A percentile compares a stretch with the other conserved stretches of the same genome.
Conservation (phyloP, 1,140 invertebrate species). For the Euura lappo region DNA sequence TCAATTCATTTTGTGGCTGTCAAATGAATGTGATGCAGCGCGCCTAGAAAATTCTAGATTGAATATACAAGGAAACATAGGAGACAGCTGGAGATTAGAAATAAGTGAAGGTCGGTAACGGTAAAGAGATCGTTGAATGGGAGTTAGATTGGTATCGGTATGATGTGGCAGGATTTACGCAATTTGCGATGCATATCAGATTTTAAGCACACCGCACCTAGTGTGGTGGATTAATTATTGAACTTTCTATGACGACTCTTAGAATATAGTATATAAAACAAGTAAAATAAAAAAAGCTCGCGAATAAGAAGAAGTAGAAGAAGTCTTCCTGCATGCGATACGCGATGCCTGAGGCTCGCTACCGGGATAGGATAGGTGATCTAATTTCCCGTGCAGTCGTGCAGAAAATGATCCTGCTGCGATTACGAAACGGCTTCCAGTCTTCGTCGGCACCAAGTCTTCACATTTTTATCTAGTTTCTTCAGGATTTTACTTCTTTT, state of each 20-base stretch:
- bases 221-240: conserved; percentile 49
- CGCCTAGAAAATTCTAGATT: too few species aligned
- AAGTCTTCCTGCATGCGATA: conserved; percentile 54
- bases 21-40: too few species aligned
- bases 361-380: conserved; percentile 58
- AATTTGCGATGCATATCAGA: neutral
- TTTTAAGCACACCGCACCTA: neutral
- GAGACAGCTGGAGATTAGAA: too few species aligned
- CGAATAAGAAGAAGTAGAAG: conserved; percentile 6
- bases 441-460: conserved; percentile 45
- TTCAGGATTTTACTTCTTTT: conserved; percentile 40
- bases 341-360: conserved; percentile 33
- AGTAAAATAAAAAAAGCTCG: neutral
- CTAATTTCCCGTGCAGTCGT: conserved; percentile 61
- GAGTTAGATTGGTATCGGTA: too few species aligned
- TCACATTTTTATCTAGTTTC: conserved; percentile 38
- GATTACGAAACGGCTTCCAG: conserved; percentile 61
- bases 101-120: too few species aligned
- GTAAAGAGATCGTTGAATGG: too few species aligned
- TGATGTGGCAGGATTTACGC: neutral
- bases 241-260: conserved; percentile 49
- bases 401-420: conserved; percentile 60
- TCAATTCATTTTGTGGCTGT: too few species aligned
- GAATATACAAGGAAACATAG: too few species aligned
- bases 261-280: conserved; percentile 16